Conservation (phyloP, 1,140 invertebrate species). For the Drosophila pectinifera region DNA sequence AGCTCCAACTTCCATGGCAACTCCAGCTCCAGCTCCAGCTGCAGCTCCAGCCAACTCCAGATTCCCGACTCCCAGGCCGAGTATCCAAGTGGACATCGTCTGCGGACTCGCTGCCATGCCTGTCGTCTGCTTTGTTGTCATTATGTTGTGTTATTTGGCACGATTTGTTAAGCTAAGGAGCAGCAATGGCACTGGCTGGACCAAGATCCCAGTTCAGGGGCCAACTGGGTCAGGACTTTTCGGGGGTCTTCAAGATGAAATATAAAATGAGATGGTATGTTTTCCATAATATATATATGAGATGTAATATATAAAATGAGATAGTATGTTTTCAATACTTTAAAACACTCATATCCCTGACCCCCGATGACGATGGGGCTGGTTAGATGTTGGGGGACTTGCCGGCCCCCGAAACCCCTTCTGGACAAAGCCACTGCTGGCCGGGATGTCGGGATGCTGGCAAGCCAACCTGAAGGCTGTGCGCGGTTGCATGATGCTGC, state of each 20-base stretch:
- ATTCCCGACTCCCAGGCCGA: constrained; percentile 16
- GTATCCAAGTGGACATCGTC: constrained; percentile 67
- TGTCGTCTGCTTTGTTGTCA: constrained; percentile 81
- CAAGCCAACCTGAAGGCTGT: constrained; percentile 47
- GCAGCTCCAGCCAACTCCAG: constrained; percentile 24
- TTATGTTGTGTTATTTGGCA: constrained; percentile 84
- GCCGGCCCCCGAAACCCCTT: background rate
- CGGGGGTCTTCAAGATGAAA: background rate
- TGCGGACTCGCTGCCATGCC: constrained; percentile 44
- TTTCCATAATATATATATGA: too few species aligned
- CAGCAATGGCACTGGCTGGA: constrained; percentile 16
- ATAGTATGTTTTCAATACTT: background rate
- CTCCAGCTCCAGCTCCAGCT: background rate
- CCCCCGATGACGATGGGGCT: rapidly evolving
- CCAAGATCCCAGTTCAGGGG: constrained; percentile 19
- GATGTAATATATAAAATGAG: background rate
- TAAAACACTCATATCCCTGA: rapidly evolving
- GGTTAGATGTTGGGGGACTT: too few species aligned
- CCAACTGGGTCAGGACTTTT: background rate
- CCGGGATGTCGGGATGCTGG: background rate
- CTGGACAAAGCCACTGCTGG: background rate
- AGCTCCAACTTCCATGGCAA: background rate
- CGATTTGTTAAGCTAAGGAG: constrained; percentile 82
- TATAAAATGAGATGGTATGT: background rate
- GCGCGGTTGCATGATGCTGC: constrained; percentile 84